Percentiles rank a stretch among this genome's conserved stretches.
Evolutionary conservation across 64 coral and sea anemone species (phyloP).

Genomic region (Cladopsammia gracilis): DNA sequence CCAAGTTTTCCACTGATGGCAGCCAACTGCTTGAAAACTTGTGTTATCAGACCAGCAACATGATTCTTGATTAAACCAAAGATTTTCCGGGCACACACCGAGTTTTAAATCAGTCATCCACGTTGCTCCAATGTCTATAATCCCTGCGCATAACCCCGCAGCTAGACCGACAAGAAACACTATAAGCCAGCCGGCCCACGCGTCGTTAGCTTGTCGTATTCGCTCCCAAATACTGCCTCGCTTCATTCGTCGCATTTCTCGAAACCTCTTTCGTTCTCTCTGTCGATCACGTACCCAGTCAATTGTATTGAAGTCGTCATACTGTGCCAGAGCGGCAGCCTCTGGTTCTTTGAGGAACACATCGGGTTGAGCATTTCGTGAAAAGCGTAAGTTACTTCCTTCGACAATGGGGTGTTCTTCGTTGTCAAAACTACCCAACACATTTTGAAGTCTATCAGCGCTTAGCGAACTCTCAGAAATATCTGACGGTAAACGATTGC

Average conservation of each 20-base stretch:
- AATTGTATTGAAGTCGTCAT: conserved; percentile 93
- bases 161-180: conserved; percentile 89
- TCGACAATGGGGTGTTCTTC: conserved; percentile 79
- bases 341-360: conserved; percentile 90
- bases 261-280: conserved; percentile 82
- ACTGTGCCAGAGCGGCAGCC: conserved; percentile 81
- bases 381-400: conserved; percentile 78
- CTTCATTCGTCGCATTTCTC: conserved; percentile 86
- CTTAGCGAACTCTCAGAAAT: neutral
- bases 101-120: conserved; percentile 95
- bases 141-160: conserved; percentile 81
- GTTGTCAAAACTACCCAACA: conserved; percentile 52
- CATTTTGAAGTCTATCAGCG: neutral
- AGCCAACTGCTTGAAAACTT: conserved; percentile 70
- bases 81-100: conserved; percentile 88
- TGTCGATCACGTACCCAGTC: conserved; percentile 97
- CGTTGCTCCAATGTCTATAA: conserved; percentile 92
- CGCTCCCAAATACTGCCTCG: conserved; percentile 75
- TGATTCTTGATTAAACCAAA: conserved; percentile 92
- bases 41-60: conserved; percentile 93
- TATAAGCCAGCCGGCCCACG: conserved; percentile 91
- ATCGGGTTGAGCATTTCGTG: conserved; percentile 55
- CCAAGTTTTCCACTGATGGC: conserved; percentile 96
- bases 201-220: conserved; percentile 87
- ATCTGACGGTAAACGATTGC: neutral